phyloP scores from a whole-genome alignment of 2,888 invertebrate species.

The Bellardia pandia region DNA sequence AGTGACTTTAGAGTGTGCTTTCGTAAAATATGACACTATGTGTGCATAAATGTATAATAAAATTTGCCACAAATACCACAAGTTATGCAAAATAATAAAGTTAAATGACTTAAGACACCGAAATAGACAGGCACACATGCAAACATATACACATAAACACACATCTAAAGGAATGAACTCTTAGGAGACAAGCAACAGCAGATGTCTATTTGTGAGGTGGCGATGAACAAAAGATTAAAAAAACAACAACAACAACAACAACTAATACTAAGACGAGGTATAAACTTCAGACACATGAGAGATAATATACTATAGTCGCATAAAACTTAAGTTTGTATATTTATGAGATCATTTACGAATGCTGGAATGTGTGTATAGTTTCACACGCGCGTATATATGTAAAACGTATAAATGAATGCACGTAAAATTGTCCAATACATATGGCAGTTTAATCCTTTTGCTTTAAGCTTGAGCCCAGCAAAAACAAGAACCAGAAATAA shows the following conservation, averaged over 20 bases:
- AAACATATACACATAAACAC: neutral
- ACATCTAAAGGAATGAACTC: neutral
- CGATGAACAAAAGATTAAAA: neutral
- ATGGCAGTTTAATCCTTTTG: slow-evolving; percentile 63
- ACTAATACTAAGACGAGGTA: slow-evolving; percentile 29
- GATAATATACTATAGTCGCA: slow-evolving; percentile 40
- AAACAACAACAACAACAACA: slow-evolving; percentile 23
- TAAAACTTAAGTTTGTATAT: slow-evolving; percentile 52
- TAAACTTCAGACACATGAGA: slow-evolving; percentile 44
- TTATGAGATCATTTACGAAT: slow-evolving; percentile 7
- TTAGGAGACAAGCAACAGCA: neutral
- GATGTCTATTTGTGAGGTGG: neutral
- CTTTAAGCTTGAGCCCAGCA: slow-evolving; percentile 40
- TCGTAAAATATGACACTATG: slow-evolving; percentile 24
- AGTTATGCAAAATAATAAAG: slow-evolving; percentile 73
- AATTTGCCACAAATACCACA: slow-evolving; percentile 71
- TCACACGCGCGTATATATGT: neutral
- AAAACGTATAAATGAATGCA: slow-evolving; percentile 25
- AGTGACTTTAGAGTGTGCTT: neutral
- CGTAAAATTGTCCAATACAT: slow-evolving; percentile 57
- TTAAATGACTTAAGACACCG: slow-evolving; percentile 72
- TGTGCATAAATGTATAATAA: slow-evolving; percentile 42
- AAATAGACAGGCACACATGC: slow-evolving; percentile 44
- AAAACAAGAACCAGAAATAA: neutral
- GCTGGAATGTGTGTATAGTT: neutral